Conservation (phyloP, 2,888 invertebrate species). For the Drosophila ochracea region DNA sequence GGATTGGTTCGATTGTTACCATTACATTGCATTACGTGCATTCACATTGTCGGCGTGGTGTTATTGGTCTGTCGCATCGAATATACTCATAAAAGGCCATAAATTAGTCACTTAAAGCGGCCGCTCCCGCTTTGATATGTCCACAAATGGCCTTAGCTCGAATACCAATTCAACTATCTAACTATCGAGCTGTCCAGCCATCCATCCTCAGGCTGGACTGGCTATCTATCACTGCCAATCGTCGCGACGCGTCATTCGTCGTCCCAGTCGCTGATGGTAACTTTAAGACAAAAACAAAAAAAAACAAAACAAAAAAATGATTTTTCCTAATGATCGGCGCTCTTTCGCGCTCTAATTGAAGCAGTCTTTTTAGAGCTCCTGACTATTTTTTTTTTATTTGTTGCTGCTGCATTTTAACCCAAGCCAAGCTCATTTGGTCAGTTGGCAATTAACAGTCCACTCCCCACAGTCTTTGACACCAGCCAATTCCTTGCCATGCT, state of each 20-base stretch:
- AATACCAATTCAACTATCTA: constrained; percentile 52
- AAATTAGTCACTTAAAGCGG: constrained; percentile 79
- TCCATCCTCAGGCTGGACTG: constrained; percentile 44
- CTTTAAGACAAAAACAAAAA: constrained; percentile 11
- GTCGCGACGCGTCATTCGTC: constrained; percentile 20
- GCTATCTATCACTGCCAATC: constrained; percentile 78
- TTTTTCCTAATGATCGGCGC: constrained; percentile 65
- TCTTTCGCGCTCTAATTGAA: constrained; percentile 73
- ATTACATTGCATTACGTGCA: constrained; percentile 62
- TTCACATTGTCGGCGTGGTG: constrained; percentile 13
- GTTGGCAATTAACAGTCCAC: constrained; percentile 45
- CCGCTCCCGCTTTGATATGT: constrained; percentile 72
- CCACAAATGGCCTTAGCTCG: constrained; percentile 71
- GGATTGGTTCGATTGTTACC: constrained; percentile 46
- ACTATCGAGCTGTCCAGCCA: constrained; percentile 32
- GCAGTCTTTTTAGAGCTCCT: constrained; percentile 33
- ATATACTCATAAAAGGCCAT: constrained; percentile 76
- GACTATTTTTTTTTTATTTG: constrained; percentile 8
- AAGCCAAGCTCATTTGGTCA: constrained; percentile 40
- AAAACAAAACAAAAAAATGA: neutral
- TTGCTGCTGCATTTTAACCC: constrained; percentile 5
- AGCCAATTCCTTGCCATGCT: neutral
- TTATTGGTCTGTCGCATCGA: constrained; percentile 21
- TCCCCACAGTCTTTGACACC: constrained; percentile 1
- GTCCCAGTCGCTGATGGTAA: constrained; percentile 29